Conservation (phyloP, 2,797 vertebrate genomes). For the Myripristis jacobus region DNA sequence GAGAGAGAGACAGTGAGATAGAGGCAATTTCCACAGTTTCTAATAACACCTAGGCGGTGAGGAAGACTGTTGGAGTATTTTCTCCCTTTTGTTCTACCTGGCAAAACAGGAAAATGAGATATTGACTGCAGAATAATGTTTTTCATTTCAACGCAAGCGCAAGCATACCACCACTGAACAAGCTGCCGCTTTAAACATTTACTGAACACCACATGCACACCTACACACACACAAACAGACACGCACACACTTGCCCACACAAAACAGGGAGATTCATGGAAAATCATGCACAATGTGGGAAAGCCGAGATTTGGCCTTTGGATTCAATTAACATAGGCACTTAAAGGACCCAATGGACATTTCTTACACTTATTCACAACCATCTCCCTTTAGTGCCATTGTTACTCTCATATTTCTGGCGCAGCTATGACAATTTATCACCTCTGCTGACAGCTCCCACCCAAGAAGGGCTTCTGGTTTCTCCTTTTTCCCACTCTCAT, state of each 20-base stretch:
- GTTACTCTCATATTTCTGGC: too few species aligned
- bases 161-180: constrained; percentile 14
- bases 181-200: constrained; percentile 38
- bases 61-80: constrained; percentile 31
- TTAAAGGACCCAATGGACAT: too few species aligned
- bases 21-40: constrained; percentile 32
- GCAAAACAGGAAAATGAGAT: constrained; percentile 77
- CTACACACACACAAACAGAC: not conserved
- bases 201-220: constrained; percentile 16
- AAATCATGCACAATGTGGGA: not conserved
- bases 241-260: not conserved
- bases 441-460: too few species aligned
- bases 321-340: not conserved
- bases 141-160: constrained; percentile 61
- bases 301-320: not conserved
- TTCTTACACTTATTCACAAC: too few species aligned
- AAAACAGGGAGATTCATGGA: not conserved
- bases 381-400: too few species aligned
- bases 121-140: constrained; percentile 75
- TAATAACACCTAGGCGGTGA: constrained; percentile 25
- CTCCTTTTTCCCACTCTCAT: too few species aligned
- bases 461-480: too few species aligned
- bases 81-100: constrained; percentile 75
- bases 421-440: too few species aligned
- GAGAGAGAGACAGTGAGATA: not conserved